Evolutionary conservation across 2,797 vertebrate species (phyloP), one percentile per base, ranked within the genome.

Genomic region (Bufotes viridis): DNA sequence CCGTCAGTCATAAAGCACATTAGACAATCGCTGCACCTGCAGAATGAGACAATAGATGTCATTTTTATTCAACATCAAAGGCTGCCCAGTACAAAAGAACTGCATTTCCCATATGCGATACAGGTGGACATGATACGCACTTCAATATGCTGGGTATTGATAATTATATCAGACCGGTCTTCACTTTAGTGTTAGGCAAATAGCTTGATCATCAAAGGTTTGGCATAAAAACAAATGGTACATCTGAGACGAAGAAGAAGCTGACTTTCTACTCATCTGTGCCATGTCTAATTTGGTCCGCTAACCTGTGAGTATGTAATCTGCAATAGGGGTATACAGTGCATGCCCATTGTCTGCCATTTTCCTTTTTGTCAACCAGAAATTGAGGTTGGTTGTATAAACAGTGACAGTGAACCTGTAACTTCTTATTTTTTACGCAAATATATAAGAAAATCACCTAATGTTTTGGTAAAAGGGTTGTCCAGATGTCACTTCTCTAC

Each of bases 1-100:
- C 51, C 20, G 61, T 67, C 22, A 63, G n/a, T 86, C 84, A 67
- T 86, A 49, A 34, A 79, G 61, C 49, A 15, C 24, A 15, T 49
- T 26, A 63, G 75, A 22, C 58, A 78, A 63, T 55, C 4, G 60
- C 58, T 79, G 75, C 84, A 78, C 76, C 83, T 85, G 83, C 72
- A 78, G 72, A 78, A 42, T 49, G 34, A 85, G 55, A 85, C 83
- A 85, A 85, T 51, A 53, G 57, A 55, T 8, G 55, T 53, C 22
- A 11, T 63, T 51, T 20, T 63, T 51, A 61, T 61, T 61, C 55
- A 49, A 29, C 22, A 85, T 85, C 34, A 63, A 85, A 78, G 83
- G 15, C 14, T 42, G 17, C 58, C 61, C 22, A 3, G 70, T 72
- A 78, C 72, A 85, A 63, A 85, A 20, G 58, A 80, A 42, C 11